Conservation (phyloP, 2,888 invertebrate genomes). For the Meiosimyza decipiens region DNA sequence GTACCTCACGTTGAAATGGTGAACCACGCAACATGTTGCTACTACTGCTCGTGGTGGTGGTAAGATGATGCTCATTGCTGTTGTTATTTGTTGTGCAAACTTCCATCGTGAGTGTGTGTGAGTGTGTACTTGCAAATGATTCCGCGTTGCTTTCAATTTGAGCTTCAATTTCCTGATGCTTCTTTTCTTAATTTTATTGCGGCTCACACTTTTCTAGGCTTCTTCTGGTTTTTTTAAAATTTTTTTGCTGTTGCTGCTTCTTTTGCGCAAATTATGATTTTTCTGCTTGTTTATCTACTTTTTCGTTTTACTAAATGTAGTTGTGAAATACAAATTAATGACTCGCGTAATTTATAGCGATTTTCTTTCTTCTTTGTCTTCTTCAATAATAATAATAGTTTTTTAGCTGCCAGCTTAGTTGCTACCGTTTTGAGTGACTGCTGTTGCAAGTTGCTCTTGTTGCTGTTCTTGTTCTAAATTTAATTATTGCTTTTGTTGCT, state of each 20-base stretch:
- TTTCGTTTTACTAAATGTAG: constrained; percentile 31
- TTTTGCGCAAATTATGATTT: background rate
- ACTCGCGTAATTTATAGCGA: constrained; percentile 57
- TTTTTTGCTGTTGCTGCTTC: constrained; percentile 19
- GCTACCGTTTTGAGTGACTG: constrained; percentile 44
- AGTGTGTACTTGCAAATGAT: constrained; percentile 24
- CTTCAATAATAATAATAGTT: constrained; percentile 57
- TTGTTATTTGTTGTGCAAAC: constrained; percentile 21
- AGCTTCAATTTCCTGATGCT: constrained; percentile 29
- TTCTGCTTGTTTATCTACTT: constrained; percentile 54
- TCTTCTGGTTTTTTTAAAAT: constrained; percentile 13
- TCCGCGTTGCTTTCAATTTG: constrained; percentile 24
- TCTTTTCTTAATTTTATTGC: constrained; percentile 36
- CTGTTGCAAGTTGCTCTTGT: background rate
- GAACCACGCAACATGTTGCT: constrained; percentile 46
- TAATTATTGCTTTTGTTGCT: constrained; percentile 43
- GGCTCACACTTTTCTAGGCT: constrained; percentile 22
- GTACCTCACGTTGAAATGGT: constrained; percentile 67
- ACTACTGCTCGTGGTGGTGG: constrained; percentile 25
- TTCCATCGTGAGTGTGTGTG: constrained; percentile 22
- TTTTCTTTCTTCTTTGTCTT: constrained; percentile 32
- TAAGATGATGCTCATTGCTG: constrained; percentile 31
- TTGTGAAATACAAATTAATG: constrained; percentile 49
- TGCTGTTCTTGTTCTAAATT: constrained; percentile 54
- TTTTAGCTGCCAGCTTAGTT: constrained; percentile 29